Base-by-base conservation (phyloP, 2,888 invertebrate species). In the Drosophila yooni region DNA sequence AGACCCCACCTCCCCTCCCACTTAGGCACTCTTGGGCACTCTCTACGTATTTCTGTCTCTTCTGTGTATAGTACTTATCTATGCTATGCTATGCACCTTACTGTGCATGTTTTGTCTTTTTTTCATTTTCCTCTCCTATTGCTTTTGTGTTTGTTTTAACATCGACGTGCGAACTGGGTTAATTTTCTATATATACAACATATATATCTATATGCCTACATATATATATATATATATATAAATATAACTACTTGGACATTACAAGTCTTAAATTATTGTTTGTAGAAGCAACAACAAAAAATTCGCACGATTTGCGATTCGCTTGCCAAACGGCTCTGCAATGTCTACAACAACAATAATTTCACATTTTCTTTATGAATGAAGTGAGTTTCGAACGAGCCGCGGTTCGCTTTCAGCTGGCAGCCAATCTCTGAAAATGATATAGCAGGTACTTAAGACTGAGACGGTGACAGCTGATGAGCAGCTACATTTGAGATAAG, bases 121-220 rank as follows among this genome's bases (percentile, higher is more conserved):
- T 59, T 73, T 65, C 65, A 51, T 69, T 86, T 81, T 69, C 65
- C 66, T 58, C 21, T 51, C 46, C 61, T 70, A 71, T 83, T 83
- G 73, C 73, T 36, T 70, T 81, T 63, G 34, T 53, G 40, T 56
- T 67, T 76, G 79, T 86, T 88, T 90, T 74, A 70, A 82, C 83
- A 82, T 78, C 74, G 89, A 87, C 90, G 87, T 88, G 87, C 87
- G 87, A 88, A 88, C 88, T 88, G 81, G 87, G 87, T 88, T 88
- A 88, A 89, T 88, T 88, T 87, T 90, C 82, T 88, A 80, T 86
- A 84, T 81, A 78, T 62, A 21, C 51, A 77, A 48, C 48, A 27
- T 27, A 48, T 27, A 15, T 27, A 48, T 89, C 34, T 53, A 46
- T 51, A 58, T 52, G 56, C 43, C 38, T 51, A 40, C 27, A 40